phyloP scores from a whole-genome alignment of 2,113 vertebrate species.

The Xiphorhynchus elegans region DNA sequence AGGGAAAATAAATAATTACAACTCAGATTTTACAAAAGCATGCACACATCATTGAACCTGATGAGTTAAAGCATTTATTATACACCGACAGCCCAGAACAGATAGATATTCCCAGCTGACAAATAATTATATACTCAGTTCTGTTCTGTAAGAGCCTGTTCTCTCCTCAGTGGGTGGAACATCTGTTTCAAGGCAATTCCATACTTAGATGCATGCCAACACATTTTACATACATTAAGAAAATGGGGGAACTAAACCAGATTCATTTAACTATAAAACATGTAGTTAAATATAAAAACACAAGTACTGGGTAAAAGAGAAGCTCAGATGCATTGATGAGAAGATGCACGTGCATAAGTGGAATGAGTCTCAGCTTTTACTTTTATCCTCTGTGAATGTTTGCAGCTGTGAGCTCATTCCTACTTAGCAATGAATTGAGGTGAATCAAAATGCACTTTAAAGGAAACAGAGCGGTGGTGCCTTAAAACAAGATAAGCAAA shows the following conservation, averaged over 20 bases:
- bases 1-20: background rate
- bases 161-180: background rate
- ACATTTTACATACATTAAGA: background rate
- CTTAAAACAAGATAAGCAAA: background rate
- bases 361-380: background rate
- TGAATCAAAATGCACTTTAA: background rate
- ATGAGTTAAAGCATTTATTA: background rate
- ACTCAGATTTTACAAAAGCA: background rate
- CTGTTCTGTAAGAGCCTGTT: background rate
- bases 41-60: background rate
- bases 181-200: background rate
- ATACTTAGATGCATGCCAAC: background rate
- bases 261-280: background rate
- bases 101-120: background rate
- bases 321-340: background rate
- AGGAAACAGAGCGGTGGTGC: no score
- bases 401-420: background rate
- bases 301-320: background rate
- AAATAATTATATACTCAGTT: background rate
- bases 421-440: fast-evolving
- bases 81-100: background rate
- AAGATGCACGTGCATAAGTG: background rate
- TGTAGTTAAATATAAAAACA: background rate
- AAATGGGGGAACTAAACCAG: background rate
- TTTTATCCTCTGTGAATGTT: background rate